Base-by-base conservation (phyloP, 2,888 invertebrate genomes). In the Heliconius hortense region DNA sequence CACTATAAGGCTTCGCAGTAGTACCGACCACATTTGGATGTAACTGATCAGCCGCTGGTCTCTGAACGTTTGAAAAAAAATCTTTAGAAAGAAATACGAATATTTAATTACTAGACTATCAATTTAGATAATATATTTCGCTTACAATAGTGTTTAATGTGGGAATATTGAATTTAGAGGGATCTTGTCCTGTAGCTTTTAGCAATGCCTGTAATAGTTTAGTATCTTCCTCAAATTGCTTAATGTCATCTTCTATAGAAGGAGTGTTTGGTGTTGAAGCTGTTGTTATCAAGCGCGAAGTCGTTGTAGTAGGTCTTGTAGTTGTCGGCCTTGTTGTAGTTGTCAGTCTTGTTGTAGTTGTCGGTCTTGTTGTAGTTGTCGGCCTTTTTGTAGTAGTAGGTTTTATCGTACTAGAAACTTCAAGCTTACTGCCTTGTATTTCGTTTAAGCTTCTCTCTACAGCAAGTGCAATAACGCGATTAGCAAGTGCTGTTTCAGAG, bases 391-490 rank as follows among this genome's bases (percentile, higher is more conserved):
- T 78, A 26, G 82, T 83, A 43, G 84, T 73, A 28, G 87, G 86
- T 75, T 86, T 76, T 62, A 26, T 28, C n/a, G 78, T 78, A 28
- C 77, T 78, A 63, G 81, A 76, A 75, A 89, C 28, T 89, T 79
- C 90, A 88, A 74, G 79, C 75, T 83, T 83, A 66, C 88, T 89
- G 24, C 88, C 84, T 81, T 93, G 89, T 80, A 93, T 91, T 82
- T 91, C 94, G 81, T 86, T 93, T 70, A 94, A 87, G 81, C 94
- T 94, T 82, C 84, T 92, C 82, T 94, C 95, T 26, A 95, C 93
- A 60, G 95, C 95, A 35, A 95, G 85, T 68, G 95, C 94, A 80
- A 95, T 94, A 63, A 95, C 94, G 73, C 95, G 89, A 80, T 95
- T 95, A 35, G 95, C 95, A 77, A 95, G 88, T 26, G 91, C 88